Evolutionary conservation across 1,140 invertebrate genomes (phyloP), one percentile per base, ranked within the genome.

Genomic region (Drosophila gunungcola): DNA sequence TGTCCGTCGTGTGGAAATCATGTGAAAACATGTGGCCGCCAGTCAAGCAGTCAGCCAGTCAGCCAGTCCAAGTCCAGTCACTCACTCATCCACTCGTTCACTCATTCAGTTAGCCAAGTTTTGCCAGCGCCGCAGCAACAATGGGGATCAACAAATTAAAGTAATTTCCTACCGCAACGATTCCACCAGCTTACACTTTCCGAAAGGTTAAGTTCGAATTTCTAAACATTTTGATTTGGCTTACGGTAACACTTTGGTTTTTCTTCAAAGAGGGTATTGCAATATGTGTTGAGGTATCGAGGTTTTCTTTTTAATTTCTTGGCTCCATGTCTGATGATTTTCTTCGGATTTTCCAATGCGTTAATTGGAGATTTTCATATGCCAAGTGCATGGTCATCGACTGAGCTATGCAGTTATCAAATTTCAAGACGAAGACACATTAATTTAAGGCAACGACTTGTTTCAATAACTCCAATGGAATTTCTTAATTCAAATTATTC

Each of bases 11-110:
- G 77, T 88, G 84, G 84, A 88, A 88, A 88, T 88, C 84, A 88
- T 88, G 84, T 88, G 84, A 88, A 88, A 88, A 88, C 84, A 89
- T 88, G 84, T 88, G 80, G 84, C 83, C 80, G 80, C 77, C 82
- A 84, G 64, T 84, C 74, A 75, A 68, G 34, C 78, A 76, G 70
- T 65, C 72, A 80, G 63, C 38, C 63, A 60, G 73, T 53, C 70
- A 21, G 80, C 76, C 82, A 83, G 64, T 83, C 74, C 38, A 55
- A 60, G 73, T 53, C 70, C 73, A 72, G 63, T 43, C 70, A 68
- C 51, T 38, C 75, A 76, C 53, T 63, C 72, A 61, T 55, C 41
- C 42, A 82, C 68, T 69, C 80, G 74, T 64, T 75, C 80, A 82
- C 75, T 65, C 80, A 84, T 80, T 85, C 77, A 84, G 83, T 85